A percentile compares a stretch with the other conserved stretches of the same genome.
Evolutionary conservation across 2,113 vertebrate genomes (phyloP).

Genomic region (Apteryx owenii): DNA sequence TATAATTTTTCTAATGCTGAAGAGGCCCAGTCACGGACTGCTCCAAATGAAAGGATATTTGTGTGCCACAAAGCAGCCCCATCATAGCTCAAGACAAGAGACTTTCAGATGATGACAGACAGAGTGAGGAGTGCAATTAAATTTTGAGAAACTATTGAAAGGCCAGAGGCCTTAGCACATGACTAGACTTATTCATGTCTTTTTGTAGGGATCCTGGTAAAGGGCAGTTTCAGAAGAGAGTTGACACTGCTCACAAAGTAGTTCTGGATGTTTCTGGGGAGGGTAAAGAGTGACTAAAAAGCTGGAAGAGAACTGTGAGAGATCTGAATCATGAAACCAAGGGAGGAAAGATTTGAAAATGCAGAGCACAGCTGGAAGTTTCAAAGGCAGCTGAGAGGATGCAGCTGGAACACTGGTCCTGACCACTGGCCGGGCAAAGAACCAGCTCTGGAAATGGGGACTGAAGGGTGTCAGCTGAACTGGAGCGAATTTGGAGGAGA

Average conservation of each 20-base stretch:
- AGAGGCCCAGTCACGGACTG: conserved; percentile 39
- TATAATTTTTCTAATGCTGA: conserved; percentile 10
- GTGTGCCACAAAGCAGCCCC: conserved; percentile 28
- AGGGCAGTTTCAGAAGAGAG: neutral
- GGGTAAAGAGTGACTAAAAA: neutral
- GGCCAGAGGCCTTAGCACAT: conserved; percentile 44
- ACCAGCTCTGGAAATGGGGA: neutral
- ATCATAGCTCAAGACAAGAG: conserved; percentile 47
- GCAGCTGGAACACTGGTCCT: neutral
- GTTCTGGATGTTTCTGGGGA: neutral
- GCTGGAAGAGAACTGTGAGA: accelerated
- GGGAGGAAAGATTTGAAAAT: neutral
- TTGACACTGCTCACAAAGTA: neutral
- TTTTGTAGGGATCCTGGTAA: conserved; percentile 31
- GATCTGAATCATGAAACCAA: neutral
- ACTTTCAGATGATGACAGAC: conserved; percentile 36
- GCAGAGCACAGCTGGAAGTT: neutral
- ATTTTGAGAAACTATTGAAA: conserved; percentile 22
- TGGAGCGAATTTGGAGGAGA: neutral
- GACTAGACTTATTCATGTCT: conserved; percentile 55
- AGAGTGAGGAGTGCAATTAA: conserved; percentile 15
- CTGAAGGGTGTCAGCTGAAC: neutral
- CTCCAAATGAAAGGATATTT: conserved; percentile 62
- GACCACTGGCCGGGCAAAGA: neutral
- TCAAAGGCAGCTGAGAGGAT: neutral